Percentiles rank a stretch among this genome's conserved stretches.
These are phyloP conservation scores for Caenorhabditis remanei DNA, from an alignment of 1,140 invertebrate species.

Conservation along the genomic window DNA sequence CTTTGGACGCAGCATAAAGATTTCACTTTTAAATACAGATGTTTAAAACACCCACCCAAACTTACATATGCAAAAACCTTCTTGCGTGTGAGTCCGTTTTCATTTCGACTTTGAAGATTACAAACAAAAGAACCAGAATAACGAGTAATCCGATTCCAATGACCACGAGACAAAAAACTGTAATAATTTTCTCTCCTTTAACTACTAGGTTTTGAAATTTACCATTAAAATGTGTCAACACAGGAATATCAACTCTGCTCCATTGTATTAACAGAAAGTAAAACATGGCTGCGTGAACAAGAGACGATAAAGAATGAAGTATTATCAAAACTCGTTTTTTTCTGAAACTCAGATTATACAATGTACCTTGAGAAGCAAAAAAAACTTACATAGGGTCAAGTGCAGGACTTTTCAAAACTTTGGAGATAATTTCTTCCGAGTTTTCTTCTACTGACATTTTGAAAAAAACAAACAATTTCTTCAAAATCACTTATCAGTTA, in stretches of 20 bases:
- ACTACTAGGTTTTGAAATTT: not conserved
- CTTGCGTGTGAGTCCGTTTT: slow-evolving; percentile 9
- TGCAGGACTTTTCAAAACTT: not conserved
- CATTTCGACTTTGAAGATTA: not conserved
- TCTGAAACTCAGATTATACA: not conserved
- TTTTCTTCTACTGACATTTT: not conserved
- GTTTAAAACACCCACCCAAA: too few species aligned
- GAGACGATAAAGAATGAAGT: not conserved
- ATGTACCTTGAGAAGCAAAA: not conserved
- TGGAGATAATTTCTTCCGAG: not conserved
- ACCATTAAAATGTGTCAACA: not conserved
- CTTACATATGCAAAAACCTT: slow-evolving; percentile 28
- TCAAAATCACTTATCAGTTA: not conserved
- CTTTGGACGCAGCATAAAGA: too few species aligned
- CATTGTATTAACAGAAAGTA: slow-evolving; percentile 22
- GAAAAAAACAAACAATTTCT: not conserved
- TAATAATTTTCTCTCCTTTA: not conserved
- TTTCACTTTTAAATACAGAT: not conserved
- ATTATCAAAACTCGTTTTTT: not conserved
- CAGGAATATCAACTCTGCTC: slow-evolving; percentile 6
- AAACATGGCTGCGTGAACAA: not conserved
- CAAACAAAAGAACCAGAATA: not conserved
- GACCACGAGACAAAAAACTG: not conserved
- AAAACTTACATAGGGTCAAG: not conserved
- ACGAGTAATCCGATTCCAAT: not conserved